phyloP scores from a whole-genome alignment of 2,888 invertebrate species.

The Oscheius sp. region DNA sequence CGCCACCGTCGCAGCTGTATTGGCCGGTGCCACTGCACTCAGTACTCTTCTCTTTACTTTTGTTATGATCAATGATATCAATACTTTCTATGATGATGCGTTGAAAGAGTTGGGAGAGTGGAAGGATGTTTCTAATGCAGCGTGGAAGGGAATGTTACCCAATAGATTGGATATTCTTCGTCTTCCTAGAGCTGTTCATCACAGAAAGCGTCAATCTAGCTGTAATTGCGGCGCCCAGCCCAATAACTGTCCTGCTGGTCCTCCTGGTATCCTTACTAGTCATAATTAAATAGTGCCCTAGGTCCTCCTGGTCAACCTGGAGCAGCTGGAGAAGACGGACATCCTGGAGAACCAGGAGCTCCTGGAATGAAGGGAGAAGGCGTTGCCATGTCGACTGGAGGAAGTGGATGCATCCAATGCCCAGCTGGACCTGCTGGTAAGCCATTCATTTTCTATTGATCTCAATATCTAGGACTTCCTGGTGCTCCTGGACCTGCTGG shows the following conservation, averaged over 20 bases:
- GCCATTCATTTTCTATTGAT: neutral
- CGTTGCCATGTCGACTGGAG: neutral
- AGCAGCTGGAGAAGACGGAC: neutral
- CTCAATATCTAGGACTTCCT: neutral
- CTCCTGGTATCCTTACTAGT: no score
- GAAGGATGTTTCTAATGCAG: slow-evolving; percentile 3
- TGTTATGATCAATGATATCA: slow-evolving; percentile 10
- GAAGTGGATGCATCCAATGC: neutral
- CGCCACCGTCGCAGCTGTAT: neutral
- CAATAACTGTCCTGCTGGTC: slow-evolving; percentile 47
- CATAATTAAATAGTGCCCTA: slow-evolving; percentile 49
- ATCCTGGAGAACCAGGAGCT: slow-evolving; percentile 33
- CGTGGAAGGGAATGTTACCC: neutral
- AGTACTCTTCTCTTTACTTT: slow-evolving; percentile 2
- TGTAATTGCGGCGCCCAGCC: slow-evolving; percentile 49
- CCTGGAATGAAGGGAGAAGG: neutral
- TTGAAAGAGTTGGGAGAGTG: slow-evolving; percentile 7
- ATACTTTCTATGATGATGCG: neutral
- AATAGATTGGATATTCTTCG: neutral
- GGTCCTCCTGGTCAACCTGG: slow-evolving; percentile 39
- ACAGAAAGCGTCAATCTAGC: slow-evolving; percentile 22
- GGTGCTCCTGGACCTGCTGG: slow-evolving; percentile 10
- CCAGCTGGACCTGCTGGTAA: slow-evolving; percentile 4
- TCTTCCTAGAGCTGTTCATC: neutral
- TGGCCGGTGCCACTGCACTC: neutral